These are phyloP conservation scores for Macquaria ambigua DNA, from an alignment of 2,113 vertebrate species.

Conservation along the genomic window DNA sequence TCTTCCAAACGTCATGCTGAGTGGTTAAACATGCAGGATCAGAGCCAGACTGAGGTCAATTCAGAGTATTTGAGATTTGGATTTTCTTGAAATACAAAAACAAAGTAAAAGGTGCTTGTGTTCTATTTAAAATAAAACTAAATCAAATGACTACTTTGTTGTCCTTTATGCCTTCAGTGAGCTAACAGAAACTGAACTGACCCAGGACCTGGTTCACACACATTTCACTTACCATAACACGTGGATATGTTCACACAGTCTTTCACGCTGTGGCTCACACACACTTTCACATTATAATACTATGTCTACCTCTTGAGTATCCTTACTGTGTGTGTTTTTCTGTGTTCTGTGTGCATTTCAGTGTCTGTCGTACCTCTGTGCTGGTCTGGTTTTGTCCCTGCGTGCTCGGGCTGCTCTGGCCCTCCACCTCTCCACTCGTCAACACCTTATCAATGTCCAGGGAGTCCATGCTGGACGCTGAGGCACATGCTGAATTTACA, in stretches of 20 bases:
- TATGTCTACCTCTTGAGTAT: not conserved
- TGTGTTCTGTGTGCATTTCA: not conserved
- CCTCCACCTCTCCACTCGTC: slow-evolving; percentile 48
- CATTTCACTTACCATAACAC: slow-evolving; percentile 6
- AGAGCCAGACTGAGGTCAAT: not conserved
- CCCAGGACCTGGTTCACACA: not conserved
- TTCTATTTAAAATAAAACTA: not conserved
- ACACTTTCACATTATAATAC: not conserved
- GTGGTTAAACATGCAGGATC: slow-evolving; percentile 59
- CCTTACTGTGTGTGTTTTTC: not conserved
- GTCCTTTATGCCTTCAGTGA: not conserved
- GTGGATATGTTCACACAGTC: slow-evolving; percentile 14
- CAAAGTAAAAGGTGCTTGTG: not conserved
- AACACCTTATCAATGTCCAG: slow-evolving; percentile 94
- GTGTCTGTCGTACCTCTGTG: slow-evolving; percentile 89
- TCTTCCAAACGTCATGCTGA: slow-evolving; percentile 34
- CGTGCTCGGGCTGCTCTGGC: slow-evolving; percentile 31
- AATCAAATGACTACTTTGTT: not conserved
- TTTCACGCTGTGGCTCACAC: slow-evolving; percentile 22
- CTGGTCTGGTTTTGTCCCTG: slow-evolving; percentile 85
- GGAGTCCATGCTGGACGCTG: slow-evolving; percentile 97
- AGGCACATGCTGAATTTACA: slow-evolving; percentile 88
- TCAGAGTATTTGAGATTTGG: not conserved
- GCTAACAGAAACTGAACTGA: slow-evolving; percentile 8
- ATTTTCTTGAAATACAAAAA: not conserved